Evolutionary conservation across 1,140 invertebrate genomes (phyloP), one percentile per base, ranked within the genome.

Genomic region (Tetramorium simillimum): DNA sequence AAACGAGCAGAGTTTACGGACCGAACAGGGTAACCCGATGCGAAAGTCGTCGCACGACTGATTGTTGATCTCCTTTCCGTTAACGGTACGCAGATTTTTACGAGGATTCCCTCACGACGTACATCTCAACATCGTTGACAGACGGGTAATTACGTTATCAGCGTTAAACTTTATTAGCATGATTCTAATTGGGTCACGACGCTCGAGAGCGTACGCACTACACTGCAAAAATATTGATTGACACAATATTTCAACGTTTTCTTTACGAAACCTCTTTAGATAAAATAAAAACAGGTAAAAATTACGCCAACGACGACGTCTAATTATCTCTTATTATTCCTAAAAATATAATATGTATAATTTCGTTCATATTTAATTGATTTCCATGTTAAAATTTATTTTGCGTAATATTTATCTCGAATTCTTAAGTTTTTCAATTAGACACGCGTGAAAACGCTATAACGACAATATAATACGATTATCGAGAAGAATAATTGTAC

Each of bases 21-120:
- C 28, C 49, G 33, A 37, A 65, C 40, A 21, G 40, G 7, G 24
- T n/a, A 63, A 49, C 60, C 24, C 60, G 43, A 65, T 16, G 73
- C 73, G 73, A 76, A 76, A 78, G 76, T 78, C 76, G 58, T 18
- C 75, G 40, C 24, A 63, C 75, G 60, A 78, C 60, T 78, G 76
- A 78, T 78, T 46, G 76, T 65, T 49, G 76, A 78, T 78, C 76
- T 78, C 76, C 76, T 78, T 78, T 78, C 76, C 18, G 58, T 78
- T 78, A 78, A 78, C 76, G 76, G 76, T 78, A 78, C 58, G 76
- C 76, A 78, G 43, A 78, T 78, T 78, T 65, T 78, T 78, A 65
- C 28, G 76, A 65, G 6, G 12, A 46, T 5, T 49, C 43, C 18
- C 24, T 28, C 16, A 16, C 16, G 18, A 16, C 40, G 58, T 46